Evolutionary conservation across 2,113 vertebrate species (phyloP), one percentile per base, ranked within the genome.

Genomic region (Bufo bufo): DNA sequence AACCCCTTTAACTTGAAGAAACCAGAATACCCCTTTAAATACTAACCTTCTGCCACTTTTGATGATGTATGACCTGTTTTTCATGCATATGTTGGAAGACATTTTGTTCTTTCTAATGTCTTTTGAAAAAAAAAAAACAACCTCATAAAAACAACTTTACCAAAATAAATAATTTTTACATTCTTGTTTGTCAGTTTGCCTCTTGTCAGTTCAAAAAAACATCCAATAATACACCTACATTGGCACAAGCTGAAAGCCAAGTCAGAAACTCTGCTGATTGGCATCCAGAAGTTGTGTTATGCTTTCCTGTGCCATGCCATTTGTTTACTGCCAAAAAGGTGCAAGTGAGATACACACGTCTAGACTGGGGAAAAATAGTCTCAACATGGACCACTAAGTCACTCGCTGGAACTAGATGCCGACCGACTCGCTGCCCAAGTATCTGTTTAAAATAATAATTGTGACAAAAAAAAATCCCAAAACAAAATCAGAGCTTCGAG

Each of bases 401-500:
- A 84, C 65, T 69, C 52, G 63, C 66, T 84, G 82, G 82, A 84
- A 71, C 63, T 52, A n/a, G 89, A 77, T 85, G 89, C 74, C 74
- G 88, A 89, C 93, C 16, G 71, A 90, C 90, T 93, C 77, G 90
- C 86, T 89, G 75, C 86, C 93, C 91, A 90, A 91, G 87, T 90
- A 65, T 78, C 58, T 56, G 58, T 23, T 61, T 86, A 65, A 86
- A 86, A 86, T 78, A 52, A n/a, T 86, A 86, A 86, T 86, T 78
- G 66, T 8, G 12, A 66, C 75, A 66, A 63, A 33, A 33, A 33
- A 33, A 86, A 69, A 84, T 84, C 63, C 63, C 63, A 54, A 84
- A 84, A 84, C 49, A 84, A 84, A 49, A 69, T 66, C 54, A 20
- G 6, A 8, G 43, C 13, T 66, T 83, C 69, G 4, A 71, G 43